Conservation (phyloP, 2,888 invertebrate genomes). For the Taenaris catops region DNA sequence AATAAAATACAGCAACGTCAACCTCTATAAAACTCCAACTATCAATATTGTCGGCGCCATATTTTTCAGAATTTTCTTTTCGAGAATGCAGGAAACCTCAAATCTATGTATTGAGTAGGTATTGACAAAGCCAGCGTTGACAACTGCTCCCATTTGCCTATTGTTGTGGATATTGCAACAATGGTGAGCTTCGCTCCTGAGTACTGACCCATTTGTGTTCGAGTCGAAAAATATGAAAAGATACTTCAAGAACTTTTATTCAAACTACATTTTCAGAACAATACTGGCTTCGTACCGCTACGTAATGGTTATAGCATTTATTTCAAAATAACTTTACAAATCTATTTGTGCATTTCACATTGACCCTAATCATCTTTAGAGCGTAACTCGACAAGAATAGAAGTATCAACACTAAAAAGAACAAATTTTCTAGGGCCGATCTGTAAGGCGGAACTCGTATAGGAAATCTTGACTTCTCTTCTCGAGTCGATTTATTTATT, state of each 20-base stretch:
- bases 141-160: slow-evolving; percentile 55
- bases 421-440: no score
- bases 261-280: no score
- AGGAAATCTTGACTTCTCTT: no score
- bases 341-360: no score
- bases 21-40: slow-evolving; percentile 19
- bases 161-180: slow-evolving; percentile 46
- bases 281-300: no score
- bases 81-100: slow-evolving; percentile 48
- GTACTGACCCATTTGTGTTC: slow-evolving; percentile 42
- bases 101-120: slow-evolving; percentile 55
- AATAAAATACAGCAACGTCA: slow-evolving; percentile 5
- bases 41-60: slow-evolving; percentile 18
- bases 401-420: no score
- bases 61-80: slow-evolving; percentile 41
- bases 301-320: no score
- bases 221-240: slow-evolving; percentile 38
- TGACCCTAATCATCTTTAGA: no score
- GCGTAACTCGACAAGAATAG: no score
- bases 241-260: background rate
- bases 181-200: slow-evolving; percentile 30
- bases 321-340: no score
- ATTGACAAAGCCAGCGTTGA: slow-evolving; percentile 56
- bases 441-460: no score
- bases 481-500: no score